Evolutionary conservation across 2,113 vertebrate species (phyloP), one percentile per base, ranked within the genome.

Genomic region (Cryptomyrus ogoouensis): DNA sequence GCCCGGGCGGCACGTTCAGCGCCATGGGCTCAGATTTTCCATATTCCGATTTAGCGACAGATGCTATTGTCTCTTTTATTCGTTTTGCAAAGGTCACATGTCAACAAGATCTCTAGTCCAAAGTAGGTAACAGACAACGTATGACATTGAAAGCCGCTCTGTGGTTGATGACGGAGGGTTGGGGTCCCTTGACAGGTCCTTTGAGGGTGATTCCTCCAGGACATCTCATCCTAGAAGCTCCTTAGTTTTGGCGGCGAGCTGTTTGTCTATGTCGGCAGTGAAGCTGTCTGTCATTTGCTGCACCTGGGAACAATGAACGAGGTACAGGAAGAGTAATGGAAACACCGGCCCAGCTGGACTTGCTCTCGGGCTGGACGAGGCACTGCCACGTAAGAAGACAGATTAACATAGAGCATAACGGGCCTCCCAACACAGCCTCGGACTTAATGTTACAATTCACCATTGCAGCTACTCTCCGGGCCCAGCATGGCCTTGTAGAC

Each of bases 241-340:
- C 92, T 98, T 99, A 90, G 97, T 98, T 95, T 99, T 99, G 0
- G 95, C 94, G 53, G 96, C 95, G 83, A 99, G 95, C 42, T 97
- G 97, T 93, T 95, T 98, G 93, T 99, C 98, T 88, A 99, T 95
- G 94, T 99, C 98, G 0, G 91, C 91, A 0, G 92, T 46, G 0
- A 94, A 83, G 62, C 92, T 92, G 0, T 99, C 98, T 2, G 96
- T 92, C 97, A 99, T 98, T 94, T 98, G 98, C 93, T 98, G 97
- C 93, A 99, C 96, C 98, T 99, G 95, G 1, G 46, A 91, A 13
- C 1, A 42, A 89, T 70, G 93, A 42, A 3, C 80, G 10, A 21
- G 90, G 53, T 7, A 80, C 17, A 53, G 46, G 91, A 53, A 88
- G 7, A 5, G 13, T 66, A 46, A 66, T 44, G 53, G 53, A 27